Evolutionary conservation across 1,140 invertebrate species (phyloP).

Genomic region (Ooceraea biroi): DNA sequence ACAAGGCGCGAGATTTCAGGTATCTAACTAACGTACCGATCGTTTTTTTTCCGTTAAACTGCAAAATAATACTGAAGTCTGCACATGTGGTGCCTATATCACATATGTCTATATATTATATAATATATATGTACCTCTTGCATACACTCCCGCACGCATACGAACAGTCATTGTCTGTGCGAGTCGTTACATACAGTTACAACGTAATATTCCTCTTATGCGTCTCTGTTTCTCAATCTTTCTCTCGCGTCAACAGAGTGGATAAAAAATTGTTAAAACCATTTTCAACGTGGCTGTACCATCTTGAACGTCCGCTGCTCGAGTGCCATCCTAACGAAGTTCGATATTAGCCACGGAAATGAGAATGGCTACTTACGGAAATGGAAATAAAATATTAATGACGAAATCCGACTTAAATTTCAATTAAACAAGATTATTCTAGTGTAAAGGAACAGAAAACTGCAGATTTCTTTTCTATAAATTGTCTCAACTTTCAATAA

Average conservation of each 20-base stretch:
- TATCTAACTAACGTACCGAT: conserved; percentile 78
- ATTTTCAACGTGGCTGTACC: conserved; percentile 70
- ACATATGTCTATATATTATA: conserved; percentile 83
- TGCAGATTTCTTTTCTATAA: background rate
- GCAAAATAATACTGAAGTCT: conserved; percentile 87
- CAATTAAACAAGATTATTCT: conserved; percentile 4
- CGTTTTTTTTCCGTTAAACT: conserved; percentile 74
- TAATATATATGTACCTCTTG: conserved; percentile 73
- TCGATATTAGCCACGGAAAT: background rate
- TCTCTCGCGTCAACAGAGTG: conserved; percentile 77
- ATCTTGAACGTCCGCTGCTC: conserved; percentile 6
- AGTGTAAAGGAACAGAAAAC: background rate
- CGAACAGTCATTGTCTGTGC: conserved; percentile 60
- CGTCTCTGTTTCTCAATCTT: conserved; percentile 16
- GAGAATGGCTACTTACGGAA: background rate
- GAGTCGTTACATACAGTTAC: conserved; percentile 43
- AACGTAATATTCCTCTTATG: conserved; percentile 15
- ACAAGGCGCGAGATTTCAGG: conserved; percentile 65
- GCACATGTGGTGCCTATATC: conserved; percentile 86
- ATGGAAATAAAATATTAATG: background rate
- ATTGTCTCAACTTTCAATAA: background rate
- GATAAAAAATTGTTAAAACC: conserved; percentile 84
- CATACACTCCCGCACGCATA: conserved; percentile 71
- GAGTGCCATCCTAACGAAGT: background rate
- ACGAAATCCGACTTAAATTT: background rate